These are phyloP conservation scores for Eciton burchellii DNA, from an alignment of 1,140 invertebrate species.

Conservation along the genomic window DNA sequence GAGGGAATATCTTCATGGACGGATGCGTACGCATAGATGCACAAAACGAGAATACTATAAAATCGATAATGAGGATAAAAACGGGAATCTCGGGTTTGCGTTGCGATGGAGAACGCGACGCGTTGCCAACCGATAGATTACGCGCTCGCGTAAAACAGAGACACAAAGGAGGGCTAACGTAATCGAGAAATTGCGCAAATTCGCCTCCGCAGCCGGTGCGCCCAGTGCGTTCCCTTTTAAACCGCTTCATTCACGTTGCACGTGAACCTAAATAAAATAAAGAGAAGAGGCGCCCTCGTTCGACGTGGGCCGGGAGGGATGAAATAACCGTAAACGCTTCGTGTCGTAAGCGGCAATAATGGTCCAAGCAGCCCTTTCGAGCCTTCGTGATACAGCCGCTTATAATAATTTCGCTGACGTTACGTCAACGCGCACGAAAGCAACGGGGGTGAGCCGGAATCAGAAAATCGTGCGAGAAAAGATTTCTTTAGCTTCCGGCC, in stretches of 20 bases:
- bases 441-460: background rate
- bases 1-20: background rate
- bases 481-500: background rate
- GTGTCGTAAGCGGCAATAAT: conserved; percentile 20
- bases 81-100: background rate
- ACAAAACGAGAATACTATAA: background rate
- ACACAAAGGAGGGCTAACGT: background rate
- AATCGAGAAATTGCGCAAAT: conserved; percentile 49
- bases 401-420: conserved; percentile 50
- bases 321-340: conserved; percentile 26
- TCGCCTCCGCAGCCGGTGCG: background rate
- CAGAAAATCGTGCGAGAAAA: conserved; percentile 18
- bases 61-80: conserved; percentile 11
- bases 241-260: conserved; percentile 22
- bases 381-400: background rate
- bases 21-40: background rate
- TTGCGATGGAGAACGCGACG: background rate
- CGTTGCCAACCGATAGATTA: background rate
- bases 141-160: background rate
- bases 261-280: conserved; percentile 12
- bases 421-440: conserved; percentile 42
- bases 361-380: conserved; percentile 1
- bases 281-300: conserved; percentile 10
- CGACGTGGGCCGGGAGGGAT: conserved; percentile 46
- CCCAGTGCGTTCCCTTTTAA: conserved; percentile 2